Conservation (phyloP, 2,888 invertebrate genomes). For the Eupsilia transversa region DNA sequence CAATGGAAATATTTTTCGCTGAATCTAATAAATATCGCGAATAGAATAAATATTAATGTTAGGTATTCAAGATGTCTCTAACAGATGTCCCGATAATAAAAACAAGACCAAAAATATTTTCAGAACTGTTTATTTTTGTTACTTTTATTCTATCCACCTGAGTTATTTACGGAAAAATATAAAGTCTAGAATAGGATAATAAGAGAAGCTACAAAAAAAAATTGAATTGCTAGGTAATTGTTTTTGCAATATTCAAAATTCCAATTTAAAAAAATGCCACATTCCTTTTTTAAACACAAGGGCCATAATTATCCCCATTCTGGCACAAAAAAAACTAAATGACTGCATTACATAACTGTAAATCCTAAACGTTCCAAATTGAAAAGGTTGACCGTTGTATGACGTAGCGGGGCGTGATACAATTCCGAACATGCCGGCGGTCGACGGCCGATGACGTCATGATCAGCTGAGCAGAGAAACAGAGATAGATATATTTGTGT, state of each 20-base stretch:
- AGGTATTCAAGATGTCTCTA: background rate
- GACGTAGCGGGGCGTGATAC: conserved; percentile 79
- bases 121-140: background rate
- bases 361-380: conserved; percentile 65
- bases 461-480: conserved; percentile 81
- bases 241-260: background rate
- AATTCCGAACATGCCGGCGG: conserved; percentile 73
- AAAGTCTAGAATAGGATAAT: too few species aligned
- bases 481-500: conserved; percentile 40
- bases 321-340: conserved; percentile 10
- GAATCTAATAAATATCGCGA: background rate
- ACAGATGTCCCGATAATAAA: background rate
- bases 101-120: background rate
- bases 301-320: background rate
- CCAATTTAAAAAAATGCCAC: background rate
- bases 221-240: too few species aligned
- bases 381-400: conserved; percentile 69
- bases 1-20: background rate
- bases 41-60: background rate
- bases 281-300: background rate
- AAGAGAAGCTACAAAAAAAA: too few species aligned
- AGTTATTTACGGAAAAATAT: background rate
- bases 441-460: conserved; percentile 87
- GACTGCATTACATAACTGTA: conserved; percentile 54
- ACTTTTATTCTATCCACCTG: background rate